Evolutionary conservation across 1,140 invertebrate species (phyloP).

Genomic region (Lordiphosa clarofinis): DNA sequence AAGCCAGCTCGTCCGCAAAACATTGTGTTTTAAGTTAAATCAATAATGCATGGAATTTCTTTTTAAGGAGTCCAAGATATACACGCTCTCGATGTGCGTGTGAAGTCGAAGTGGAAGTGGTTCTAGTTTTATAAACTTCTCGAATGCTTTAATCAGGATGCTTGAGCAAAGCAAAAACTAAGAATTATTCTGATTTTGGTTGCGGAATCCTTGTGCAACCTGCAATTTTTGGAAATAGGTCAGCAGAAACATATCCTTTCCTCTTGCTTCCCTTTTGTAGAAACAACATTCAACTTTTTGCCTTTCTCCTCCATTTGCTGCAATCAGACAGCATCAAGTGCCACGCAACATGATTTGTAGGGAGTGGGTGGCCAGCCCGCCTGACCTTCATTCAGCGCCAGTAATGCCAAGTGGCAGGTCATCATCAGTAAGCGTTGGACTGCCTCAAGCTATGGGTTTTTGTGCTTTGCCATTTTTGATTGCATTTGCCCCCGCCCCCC

Average conservation of each 20-base stretch:
- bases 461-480: slow-evolving; percentile 31
- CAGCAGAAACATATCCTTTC: neutral
- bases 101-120: no score
- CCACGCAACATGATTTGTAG: slow-evolving; percentile 45
- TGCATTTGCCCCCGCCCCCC: neutral
- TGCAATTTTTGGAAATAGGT: neutral
- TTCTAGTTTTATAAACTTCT: no score
- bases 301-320: slow-evolving; percentile 21
- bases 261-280: neutral
- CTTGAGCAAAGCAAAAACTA: no score
- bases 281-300: slow-evolving; percentile 5
- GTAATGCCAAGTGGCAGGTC: slow-evolving; percentile 42
- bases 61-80: no score
- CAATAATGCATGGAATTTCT: no score
- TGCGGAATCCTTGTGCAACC: neutral
- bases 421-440: slow-evolving; percentile 29
- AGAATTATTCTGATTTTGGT: neutral
- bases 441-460: slow-evolving; percentile 4
- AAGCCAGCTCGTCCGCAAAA: no score
- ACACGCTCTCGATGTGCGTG: no score
- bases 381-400: slow-evolving; percentile 28
- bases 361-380: neutral
- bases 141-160: no score
- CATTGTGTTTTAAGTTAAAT: no score
- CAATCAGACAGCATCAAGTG: slow-evolving; percentile 50